Percentiles rank a stretch among this genome's conserved stretches.
These are phyloP conservation scores for Sebastes baramenuke DNA, from an alignment of 2,797 vertebrate genomes.

Conservation along the genomic window DNA sequence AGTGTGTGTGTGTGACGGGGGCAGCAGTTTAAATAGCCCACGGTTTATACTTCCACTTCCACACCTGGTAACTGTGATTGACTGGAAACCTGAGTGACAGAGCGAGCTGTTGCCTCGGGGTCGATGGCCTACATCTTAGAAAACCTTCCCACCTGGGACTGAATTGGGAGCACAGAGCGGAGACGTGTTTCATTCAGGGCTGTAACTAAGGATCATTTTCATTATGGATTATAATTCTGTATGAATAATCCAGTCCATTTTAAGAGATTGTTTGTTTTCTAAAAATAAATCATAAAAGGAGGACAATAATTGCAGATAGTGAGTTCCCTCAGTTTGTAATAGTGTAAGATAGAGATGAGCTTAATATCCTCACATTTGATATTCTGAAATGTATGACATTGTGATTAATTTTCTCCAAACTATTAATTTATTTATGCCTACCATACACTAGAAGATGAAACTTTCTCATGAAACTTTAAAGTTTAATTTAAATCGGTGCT, in stretches of 20 bases:
- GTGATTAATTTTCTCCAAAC: background rate
- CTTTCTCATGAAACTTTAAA: background rate
- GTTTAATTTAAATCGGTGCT: background rate
- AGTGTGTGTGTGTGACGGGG: background rate
- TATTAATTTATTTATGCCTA: background rate
- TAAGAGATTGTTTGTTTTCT: background rate
- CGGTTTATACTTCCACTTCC: background rate
- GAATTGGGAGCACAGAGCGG: background rate
- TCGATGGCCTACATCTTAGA: background rate
- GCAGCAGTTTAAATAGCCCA: slow-evolving; percentile 16
- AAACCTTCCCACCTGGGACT: slow-evolving; percentile 42
- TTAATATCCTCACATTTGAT: background rate
- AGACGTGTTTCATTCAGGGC: background rate
- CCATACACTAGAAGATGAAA: too few species aligned
- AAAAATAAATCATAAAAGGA: background rate
- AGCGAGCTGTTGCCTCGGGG: slow-evolving; percentile 8
- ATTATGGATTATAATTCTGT: background rate
- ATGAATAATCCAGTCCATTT: background rate
- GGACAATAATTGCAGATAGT: background rate
- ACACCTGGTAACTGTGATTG: slow-evolving; percentile 34
- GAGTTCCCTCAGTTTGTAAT: background rate
- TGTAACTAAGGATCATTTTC: background rate
- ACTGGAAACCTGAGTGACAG: slow-evolving; percentile 36
- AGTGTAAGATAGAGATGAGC: background rate
- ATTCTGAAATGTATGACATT: background rate